Base-by-base conservation (phyloP, 2,113 vertebrate genomes). In the Scartelaos histophorus region DNA sequence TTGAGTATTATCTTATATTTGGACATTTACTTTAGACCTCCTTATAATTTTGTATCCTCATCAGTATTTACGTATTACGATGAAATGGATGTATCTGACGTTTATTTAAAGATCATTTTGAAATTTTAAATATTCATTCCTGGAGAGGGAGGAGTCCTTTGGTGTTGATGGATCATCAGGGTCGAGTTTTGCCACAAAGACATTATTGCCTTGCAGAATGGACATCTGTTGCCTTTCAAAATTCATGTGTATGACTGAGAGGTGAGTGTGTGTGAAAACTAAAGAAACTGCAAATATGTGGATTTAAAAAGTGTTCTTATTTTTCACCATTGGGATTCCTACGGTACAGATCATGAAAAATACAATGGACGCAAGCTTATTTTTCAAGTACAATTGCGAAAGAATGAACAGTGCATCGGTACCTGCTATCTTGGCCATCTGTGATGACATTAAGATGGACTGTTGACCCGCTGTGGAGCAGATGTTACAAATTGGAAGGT, bases 251-350 rank as follows among this genome's bases (percentile, higher is more conserved):
- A 66, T 78, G 75, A 69, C 67, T 78, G 88, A 53, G 73, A 69
- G 64, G 73, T 74, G 81, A 67, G 76, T 73, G 83, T 21, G 83
- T 70, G 82, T 13, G n/a, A 61, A 29, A 34, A 61, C 24, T 61
- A 29, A 16, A 61, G 22, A 61, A 61, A 34, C 24, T 87, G 79
- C 84, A 83, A 74, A 84, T 88, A 84, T 85, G 25, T 88, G 84
- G 89, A 90, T 85, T 90, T 89, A 82, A 91, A 86, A 92, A 93
- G 92, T 93, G 92, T 92, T 94, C 91, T 92, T 94, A 91, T 91
- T 91, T 92, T 93, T 92, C 91, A 91, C 92, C 89, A 78, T 83
- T 67, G 85, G 85, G 87, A 83, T 90, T 92, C 93, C 90, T 90
- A 92, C 80, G 90, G 88, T 91, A 87, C 89, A 91, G 86, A 89